These are phyloP conservation scores for Bufo gargarizans DNA, from an alignment of 2,113 vertebrate genomes.

Conservation along the genomic window DNA sequence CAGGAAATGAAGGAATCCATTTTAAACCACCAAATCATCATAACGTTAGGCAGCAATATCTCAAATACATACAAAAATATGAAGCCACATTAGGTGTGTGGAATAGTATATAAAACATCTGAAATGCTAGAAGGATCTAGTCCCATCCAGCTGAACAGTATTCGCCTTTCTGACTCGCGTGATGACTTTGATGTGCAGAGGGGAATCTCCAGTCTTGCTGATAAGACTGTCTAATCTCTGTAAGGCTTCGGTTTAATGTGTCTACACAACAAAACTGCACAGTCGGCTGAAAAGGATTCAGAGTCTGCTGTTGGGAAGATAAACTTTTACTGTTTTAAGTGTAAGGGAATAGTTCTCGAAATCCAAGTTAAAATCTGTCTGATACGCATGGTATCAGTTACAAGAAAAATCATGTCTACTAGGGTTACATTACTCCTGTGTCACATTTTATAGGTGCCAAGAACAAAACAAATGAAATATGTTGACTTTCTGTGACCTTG, in stretches of 20 bases:
- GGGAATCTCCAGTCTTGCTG: conserved; percentile 60
- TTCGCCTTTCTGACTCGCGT: conserved; percentile 32
- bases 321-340: conserved; percentile 43
- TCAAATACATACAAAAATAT: not conserved
- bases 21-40: not conserved
- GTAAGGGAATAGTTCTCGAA: conserved; percentile 37
- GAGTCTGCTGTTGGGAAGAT: conserved; percentile 57
- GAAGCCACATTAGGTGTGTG: not conserved
- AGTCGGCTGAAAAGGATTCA: conserved; percentile 59
- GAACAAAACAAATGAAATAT: conserved; percentile 23
- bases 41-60: no score
- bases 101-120: not conserved
- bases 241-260: conserved; percentile 65
- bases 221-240: conserved; percentile 70
- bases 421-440: conserved; percentile 54
- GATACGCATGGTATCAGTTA: conserved; percentile 52
- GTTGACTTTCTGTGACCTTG: conserved; percentile 33
- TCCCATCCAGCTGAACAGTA: conserved; percentile 61
- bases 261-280: conserved; percentile 59
- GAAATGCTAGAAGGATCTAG: conserved; percentile 60
- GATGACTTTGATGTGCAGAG: conserved; percentile 63
- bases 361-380: conserved; percentile 58
- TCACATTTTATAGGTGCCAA: conserved; percentile 54
- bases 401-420: conserved; percentile 56
- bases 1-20: not conserved